Evolutionary conservation across 2,797 vertebrate species (phyloP).

Genomic region (Apodemus agrarius): DNA sequence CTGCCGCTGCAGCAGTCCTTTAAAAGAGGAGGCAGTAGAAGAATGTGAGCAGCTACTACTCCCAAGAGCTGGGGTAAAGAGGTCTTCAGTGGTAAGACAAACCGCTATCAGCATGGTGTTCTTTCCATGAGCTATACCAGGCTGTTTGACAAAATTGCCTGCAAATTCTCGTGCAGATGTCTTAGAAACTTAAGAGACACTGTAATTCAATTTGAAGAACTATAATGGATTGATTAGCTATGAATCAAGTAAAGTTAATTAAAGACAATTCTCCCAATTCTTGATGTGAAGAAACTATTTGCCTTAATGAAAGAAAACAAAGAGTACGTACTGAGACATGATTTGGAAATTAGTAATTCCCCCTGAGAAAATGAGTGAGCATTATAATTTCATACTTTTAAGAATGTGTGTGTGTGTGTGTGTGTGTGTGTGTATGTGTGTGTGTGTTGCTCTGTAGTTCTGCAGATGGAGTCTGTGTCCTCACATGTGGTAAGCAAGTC

Average conservation of each 20-base stretch:
- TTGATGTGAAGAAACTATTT: background rate
- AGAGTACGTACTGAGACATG: background rate
- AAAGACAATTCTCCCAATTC: background rate
- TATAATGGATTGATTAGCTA: background rate
- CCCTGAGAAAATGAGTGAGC: background rate
- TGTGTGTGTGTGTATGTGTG: background rate
- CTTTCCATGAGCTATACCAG: background rate
- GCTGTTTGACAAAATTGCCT: background rate
- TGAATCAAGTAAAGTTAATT: constrained; percentile 4
- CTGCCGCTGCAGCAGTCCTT: background rate
- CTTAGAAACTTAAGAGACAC: background rate
- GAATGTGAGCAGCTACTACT: no score
- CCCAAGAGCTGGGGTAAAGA: background rate
- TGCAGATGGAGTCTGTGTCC: background rate
- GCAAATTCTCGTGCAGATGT: background rate
- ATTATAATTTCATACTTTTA: background rate
- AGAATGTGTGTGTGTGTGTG: no score
- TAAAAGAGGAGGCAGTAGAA: background rate
- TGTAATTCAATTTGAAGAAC: background rate
- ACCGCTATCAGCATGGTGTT: background rate
- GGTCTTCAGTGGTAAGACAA: background rate
- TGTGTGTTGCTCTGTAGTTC: background rate
- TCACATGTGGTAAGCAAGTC: background rate
- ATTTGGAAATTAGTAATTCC: background rate
- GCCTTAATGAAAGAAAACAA: background rate